Evolutionary conservation across 2,888 invertebrate species (phyloP), one percentile per base, ranked within the genome.

Genomic region (Platerodrilus igneus): DNA sequence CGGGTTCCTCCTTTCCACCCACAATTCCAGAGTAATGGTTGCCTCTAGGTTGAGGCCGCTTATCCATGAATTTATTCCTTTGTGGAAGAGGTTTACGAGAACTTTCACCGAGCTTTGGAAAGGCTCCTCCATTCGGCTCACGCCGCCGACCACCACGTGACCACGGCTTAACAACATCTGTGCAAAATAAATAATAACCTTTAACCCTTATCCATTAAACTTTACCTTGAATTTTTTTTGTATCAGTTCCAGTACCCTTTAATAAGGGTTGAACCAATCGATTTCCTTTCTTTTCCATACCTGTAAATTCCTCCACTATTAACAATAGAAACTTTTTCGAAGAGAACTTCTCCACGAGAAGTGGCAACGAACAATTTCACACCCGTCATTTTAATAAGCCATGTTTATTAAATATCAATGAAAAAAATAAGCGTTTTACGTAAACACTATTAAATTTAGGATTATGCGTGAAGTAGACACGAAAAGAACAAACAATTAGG

Each of bases 371-470:
- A 68, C 74, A 74, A 72, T 72, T 78, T 77, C 76, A 77, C 71
- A 71, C 74, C 73, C 79, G 79, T 82, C 85, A 85, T 85, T 77
- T 81, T 81, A 84, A 77, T 78, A 81, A 79, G 82, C 83, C 83
- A 83, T 84, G 80, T 81, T 82, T 77, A 72, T 75, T 60, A 68
- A 68, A 68, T 65, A 67, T 68, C 70, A 68, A 72, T 69, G 74
- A 73, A 69, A 71, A 74, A 71, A 75, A 74, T 73, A 66, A 63
- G 55, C 55, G 37, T 36, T 42, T 34, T 48, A 42, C 58, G 56
- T 59, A 56, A 32, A 22, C 22, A 30, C 18, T 23, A 62, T 51
- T 56, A 60, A 52, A 59, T 58, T 53, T 58, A 61, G 56, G 28
- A 26, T 29, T 18, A 31, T 38, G 37, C 16, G 13, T 21, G 26